phyloP scores from a whole-genome alignment of 1,140 invertebrate species.

The Cotesia typhae region DNA sequence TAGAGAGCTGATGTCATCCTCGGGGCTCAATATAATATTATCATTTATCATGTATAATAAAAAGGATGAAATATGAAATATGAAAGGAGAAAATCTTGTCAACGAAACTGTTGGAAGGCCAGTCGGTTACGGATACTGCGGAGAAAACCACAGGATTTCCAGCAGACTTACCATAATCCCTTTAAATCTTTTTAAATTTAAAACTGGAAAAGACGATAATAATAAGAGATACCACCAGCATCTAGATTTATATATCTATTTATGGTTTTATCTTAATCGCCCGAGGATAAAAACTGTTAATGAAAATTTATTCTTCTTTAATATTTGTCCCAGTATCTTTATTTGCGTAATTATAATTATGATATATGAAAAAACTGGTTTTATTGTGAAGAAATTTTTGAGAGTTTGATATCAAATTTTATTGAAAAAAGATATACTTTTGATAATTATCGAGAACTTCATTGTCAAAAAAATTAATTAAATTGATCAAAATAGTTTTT shows the following conservation, averaged over 20 bases:
- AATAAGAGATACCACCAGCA: background rate
- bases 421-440: no score
- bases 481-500: no score
- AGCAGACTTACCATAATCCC: slow-evolving; percentile 29
- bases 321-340: background rate
- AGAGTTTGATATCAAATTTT: no score
- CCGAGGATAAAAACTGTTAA: background rate
- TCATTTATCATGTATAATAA: no score
- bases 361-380: background rate
- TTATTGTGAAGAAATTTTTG: no score
- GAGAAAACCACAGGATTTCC: slow-evolving; percentile 34
- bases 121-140: slow-evolving; percentile 2
- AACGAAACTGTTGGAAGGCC: background rate
- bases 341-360: background rate
- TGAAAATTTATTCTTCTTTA: background rate
- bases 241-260: slow-evolving; percentile 5
- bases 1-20: no score
- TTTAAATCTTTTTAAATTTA: slow-evolving; percentile 33
- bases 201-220: background rate
- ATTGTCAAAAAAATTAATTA: no score
- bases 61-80: background rate
- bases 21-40: no score
- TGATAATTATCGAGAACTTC: no score
- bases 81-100: background rate
- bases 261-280: slow-evolving; percentile 1